Evolutionary conservation across 2,113 vertebrate species (phyloP), one percentile per base, ranked within the genome.

Genomic region (Lanius ludovicianus): DNA sequence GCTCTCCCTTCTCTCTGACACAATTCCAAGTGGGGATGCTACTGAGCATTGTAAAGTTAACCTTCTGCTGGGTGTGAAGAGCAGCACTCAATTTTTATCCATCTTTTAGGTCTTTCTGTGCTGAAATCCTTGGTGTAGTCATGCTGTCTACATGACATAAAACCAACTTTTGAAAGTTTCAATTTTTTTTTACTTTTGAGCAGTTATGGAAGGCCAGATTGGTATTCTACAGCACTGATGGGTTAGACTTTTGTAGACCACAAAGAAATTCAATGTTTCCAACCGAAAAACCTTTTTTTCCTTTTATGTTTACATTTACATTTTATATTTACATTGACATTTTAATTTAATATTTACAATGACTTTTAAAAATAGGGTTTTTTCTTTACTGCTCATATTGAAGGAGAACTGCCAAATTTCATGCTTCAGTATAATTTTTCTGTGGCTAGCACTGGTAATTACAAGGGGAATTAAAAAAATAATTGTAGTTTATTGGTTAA

Each of bases 31-130:
- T 55, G 77, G 33, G 16, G 59, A 95, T 91, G 42, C 52, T 89
- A 69, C 95, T 87, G 94, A 84, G 53, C 52, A 88, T 84, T 96
- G 71, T 63, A 52, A 87, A 82, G 42, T 93, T 93, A 95, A 83
- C 62, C 37, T 96, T 84, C 63, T 71, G 76, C 21, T 75, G 46
- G 53, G 4, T 64, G 18, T 33, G 37, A 70, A 56, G 23, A 79
- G 33, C 24, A 89, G 27, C 47, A 87, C 14, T 92, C 47, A 30
- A 44, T 79, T 96, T 89, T 67, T 76, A 81, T 62, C 73, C 6
- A n/a, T 47, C 55, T 82, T 86, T 86, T 63, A 77, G 4, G 7
- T 77, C 23, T 64, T 73, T 70, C 79, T 53, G 71, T 84, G 20
- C 49, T 88, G 49, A 69, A 53, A 50, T 87, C 57, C 23, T 87